Percentiles rank a stretch among this genome's conserved stretches.
Conservation (phyloP, 2,797 vertebrate genomes). For the Sebastes cheni region DNA sequence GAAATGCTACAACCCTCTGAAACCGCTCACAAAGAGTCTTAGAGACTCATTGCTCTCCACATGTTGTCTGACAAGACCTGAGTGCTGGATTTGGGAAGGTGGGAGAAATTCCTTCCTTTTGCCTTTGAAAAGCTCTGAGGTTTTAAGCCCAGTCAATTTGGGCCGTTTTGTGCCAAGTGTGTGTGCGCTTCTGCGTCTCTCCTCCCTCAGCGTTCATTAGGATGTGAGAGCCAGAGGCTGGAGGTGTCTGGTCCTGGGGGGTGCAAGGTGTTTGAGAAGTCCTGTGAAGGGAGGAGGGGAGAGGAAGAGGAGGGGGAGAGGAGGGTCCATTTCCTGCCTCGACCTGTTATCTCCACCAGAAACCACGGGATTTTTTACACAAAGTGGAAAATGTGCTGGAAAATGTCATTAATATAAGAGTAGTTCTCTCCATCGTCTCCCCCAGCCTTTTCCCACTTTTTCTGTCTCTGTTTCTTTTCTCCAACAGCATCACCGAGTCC, state of each 20-base stretch:
- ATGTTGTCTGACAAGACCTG: constrained; percentile 69
- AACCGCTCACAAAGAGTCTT: constrained; percentile 65
- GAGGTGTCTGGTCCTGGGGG: constrained; percentile 75
- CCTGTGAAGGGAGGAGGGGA: constrained; percentile 52
- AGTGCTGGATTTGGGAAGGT: constrained; percentile 59
- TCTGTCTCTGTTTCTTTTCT: constrained; percentile 34
- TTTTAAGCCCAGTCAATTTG: constrained; percentile 76
- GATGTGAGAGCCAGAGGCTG: constrained; percentile 77
- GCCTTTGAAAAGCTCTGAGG: constrained; percentile 72
- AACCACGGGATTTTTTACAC: constrained; percentile 65
- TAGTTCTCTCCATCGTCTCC: constrained; percentile 45
- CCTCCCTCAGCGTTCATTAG: constrained; percentile 78
- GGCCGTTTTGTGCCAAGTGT: constrained; percentile 65
- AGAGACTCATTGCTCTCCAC: constrained; percentile 56
- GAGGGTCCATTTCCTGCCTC: constrained; percentile 64
- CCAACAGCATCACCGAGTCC: constrained; percentile 26
- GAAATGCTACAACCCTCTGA: constrained; percentile 57
- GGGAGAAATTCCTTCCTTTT: constrained; percentile 60
- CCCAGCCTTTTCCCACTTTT: constrained; percentile 15
- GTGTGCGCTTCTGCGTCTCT: constrained; percentile 53
- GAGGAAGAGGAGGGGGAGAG: constrained; percentile 20
- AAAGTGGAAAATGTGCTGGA: constrained; percentile 51
- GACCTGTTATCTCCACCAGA: constrained; percentile 67
- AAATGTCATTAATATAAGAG: constrained; percentile 63
- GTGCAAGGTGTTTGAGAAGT: constrained; percentile 78